These are phyloP conservation scores for Solenodon paradoxus DNA, from an alignment of 2,113 vertebrate genomes.

Conservation along the genomic window DNA sequence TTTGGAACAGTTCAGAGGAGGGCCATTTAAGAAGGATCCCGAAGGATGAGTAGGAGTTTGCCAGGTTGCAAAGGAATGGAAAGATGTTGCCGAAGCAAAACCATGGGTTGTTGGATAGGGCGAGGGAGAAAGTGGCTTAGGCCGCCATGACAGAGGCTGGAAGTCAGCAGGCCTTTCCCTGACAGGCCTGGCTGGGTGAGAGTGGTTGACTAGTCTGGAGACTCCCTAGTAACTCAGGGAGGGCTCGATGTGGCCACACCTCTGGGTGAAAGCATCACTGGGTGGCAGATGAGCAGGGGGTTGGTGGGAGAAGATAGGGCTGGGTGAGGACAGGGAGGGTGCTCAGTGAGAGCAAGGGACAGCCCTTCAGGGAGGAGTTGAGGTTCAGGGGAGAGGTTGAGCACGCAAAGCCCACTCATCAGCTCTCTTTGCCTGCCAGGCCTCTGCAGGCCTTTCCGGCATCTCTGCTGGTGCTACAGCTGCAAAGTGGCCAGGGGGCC, in stretches of 20 bases:
- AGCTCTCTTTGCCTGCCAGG: not conserved
- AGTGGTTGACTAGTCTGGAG: too few species aligned
- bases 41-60: not conserved
- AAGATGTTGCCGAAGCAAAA: not conserved
- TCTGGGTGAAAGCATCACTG: too few species aligned
- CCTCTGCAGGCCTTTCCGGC: not conserved
- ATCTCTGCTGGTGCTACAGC: not conserved
- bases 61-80: not conserved
- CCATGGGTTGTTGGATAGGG: not conserved
- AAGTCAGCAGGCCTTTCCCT: not conserved
- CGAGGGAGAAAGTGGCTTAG: not conserved
- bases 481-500: too few species aligned
- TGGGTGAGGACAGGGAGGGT: not conserved
- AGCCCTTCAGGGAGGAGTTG: not conserved
- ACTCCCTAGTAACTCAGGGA: too few species aligned
- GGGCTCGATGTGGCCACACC: not conserved
- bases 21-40: not conserved
- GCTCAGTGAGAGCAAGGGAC: not conserved
- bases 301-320: not conserved
- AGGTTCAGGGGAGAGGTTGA: too few species aligned
- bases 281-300: not conserved
- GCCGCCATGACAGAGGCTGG: not conserved
- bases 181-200: not conserved
- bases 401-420: too few species aligned
- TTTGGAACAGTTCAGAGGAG: not conserved